These are phyloP conservation scores for Lutra lutra DNA, from an alignment of 2,797 vertebrate species.

Conservation along the genomic window DNA sequence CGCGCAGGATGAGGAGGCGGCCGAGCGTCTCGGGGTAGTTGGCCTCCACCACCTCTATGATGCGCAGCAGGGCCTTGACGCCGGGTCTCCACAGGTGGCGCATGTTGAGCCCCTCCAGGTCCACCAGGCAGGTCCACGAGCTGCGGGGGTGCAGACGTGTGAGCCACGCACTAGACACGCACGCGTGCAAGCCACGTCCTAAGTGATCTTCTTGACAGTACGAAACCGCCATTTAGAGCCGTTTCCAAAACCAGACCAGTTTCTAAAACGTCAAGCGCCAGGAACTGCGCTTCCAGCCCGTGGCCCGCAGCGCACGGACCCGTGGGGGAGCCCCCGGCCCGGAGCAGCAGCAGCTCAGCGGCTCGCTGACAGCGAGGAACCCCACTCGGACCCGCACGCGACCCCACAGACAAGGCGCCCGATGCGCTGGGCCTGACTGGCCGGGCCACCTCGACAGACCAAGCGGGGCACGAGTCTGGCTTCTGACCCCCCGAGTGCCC, in stretches of 20 bases:
- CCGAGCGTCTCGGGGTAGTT: slow-evolving; percentile 94
- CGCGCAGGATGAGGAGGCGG: slow-evolving; percentile 92
- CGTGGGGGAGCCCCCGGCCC: rapidly evolving
- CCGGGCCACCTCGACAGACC: neutral
- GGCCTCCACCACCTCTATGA: slow-evolving; percentile 94
- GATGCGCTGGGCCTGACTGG: rapidly evolving
- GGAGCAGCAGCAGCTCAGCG: rapidly evolving
- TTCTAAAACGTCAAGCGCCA: neutral
- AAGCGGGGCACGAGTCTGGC: rapidly evolving
- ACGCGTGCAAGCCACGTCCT: rapidly evolving
- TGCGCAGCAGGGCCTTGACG: slow-evolving; percentile 92
- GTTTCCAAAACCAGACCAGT: neutral
- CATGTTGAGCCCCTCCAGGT: slow-evolving; percentile 94
- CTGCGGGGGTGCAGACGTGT: slow-evolving; percentile 72
- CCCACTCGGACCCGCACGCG: neutral
- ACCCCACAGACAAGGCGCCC: neutral
- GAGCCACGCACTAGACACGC: rapidly evolving
- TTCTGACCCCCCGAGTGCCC: rapidly evolving
- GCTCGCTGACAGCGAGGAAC: rapidly evolving
- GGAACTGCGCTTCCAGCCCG: rapidly evolving
- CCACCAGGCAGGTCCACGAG: slow-evolving; percentile 93
- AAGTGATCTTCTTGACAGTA: neutral
- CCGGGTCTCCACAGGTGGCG: slow-evolving; percentile 93
- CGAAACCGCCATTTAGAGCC: neutral
- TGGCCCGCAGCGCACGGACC: rapidly evolving